Base-by-base conservation (phyloP, 2,113 vertebrate genomes). In the Calidris pygmaea region DNA sequence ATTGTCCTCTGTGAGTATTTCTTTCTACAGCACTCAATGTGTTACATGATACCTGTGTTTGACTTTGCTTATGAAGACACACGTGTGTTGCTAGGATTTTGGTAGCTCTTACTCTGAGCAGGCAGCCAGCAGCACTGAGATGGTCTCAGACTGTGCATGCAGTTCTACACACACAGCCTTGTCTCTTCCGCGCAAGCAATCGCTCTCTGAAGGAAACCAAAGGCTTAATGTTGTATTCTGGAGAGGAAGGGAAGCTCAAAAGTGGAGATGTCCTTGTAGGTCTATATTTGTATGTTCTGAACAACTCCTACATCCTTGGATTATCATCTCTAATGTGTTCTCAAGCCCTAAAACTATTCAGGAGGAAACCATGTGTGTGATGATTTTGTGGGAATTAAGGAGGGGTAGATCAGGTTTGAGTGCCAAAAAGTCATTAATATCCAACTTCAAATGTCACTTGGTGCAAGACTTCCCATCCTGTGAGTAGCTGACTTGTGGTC, bases 141-240 rank as follows among this genome's bases (percentile, higher is more conserved):
- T 8, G 29, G 10, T 59, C 74, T 88, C 7, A 2, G 32, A 20
- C 7, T 0, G 0, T 10, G 10, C 0, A 0, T 32, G 29, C 9
- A 24, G 29, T 13, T 56, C 59, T 34, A 34, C 22, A 34, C 18
- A 34, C 22, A 34, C 15, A 16, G 10, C 7, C 4, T n/a, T 11
- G 2, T 39, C 15, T 58, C 19, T 74, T 76, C 14, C 19, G 60
- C 32, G 8, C 13, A 10, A 66, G 8, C 24, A 71, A 4, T 21
- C 0, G 0, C 2, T 80, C 71, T 32, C 27, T 45, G 52, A 34
- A 67, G 47, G 45, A 56, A 71, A 65, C 3, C 7, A 22, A 32
- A 41, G 22, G 6, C 5, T 50, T 68, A 37, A 39, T 13, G 3
- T 1, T 60, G 10, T 14, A 5, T 78, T 79, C 53, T 29, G 32